Evolutionary conservation across 1,140 invertebrate species (phyloP).

Genomic region (Drosophila pectinifera): DNA sequence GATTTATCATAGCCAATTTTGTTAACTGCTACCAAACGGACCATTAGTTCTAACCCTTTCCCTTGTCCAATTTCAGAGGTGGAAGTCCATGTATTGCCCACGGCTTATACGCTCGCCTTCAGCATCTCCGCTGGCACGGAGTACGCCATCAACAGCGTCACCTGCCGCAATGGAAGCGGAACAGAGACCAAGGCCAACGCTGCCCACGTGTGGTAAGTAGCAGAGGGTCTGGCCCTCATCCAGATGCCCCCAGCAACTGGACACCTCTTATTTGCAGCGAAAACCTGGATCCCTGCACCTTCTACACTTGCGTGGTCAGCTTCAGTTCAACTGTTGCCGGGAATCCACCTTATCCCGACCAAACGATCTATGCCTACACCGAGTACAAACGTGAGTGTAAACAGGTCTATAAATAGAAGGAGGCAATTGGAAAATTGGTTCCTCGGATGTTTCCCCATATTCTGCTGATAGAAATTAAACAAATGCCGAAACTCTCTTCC

Average conservation of each 20-base stretch:
- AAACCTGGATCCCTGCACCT: slow-evolving; percentile 64
- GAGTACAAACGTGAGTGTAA: slow-evolving; percentile 61
- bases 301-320: slow-evolving; percentile 47
- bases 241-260: neutral
- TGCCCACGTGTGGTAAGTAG: slow-evolving; percentile 51
- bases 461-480: too few relatives aligned
- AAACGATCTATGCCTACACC: slow-evolving; percentile 50
- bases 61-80: slow-evolving; percentile 14
- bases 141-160: slow-evolving; percentile 50
- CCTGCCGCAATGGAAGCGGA: slow-evolving; percentile 40
- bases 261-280: slow-evolving; percentile 31
- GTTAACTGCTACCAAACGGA: too few relatives aligned
- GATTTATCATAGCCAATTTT: too few relatives aligned
- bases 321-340: slow-evolving; percentile 25
- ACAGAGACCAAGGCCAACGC: slow-evolving; percentile 29
- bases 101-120: slow-evolving; percentile 57
- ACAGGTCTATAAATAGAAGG: slow-evolving; percentile 4
- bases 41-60: neutral
- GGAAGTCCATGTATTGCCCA: slow-evolving; percentile 37
- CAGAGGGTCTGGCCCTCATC: neutral
- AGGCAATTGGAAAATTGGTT: slow-evolving; percentile 10
- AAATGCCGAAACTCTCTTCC: too few relatives aligned
- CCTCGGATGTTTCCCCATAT: too few relatives aligned
- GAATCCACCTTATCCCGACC: slow-evolving; percentile 9
- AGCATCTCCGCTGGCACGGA: slow-evolving; percentile 46